Percentiles rank a stretch among this genome's conserved stretches.
Evolutionary conservation across 2,888 invertebrate genomes (phyloP).

Genomic region (Chirona hameri): DNA sequence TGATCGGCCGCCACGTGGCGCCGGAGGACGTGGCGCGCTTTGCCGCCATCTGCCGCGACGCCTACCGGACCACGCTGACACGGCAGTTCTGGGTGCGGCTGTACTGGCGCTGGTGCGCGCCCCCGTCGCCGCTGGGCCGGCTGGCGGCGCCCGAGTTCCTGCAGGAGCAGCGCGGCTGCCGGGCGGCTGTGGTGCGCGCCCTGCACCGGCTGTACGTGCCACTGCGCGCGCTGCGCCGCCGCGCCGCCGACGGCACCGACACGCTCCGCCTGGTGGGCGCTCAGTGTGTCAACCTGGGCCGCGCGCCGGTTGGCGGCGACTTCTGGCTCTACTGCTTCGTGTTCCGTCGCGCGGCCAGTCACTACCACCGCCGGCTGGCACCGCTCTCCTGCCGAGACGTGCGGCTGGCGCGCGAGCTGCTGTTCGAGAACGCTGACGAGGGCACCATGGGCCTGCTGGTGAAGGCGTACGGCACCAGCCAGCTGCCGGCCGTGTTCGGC

Average conservation of each 20-base stretch:
- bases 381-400: neutral
- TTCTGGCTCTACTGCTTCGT: neutral
- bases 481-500: slow-evolving; percentile 28
- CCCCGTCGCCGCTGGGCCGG: neutral
- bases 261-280: slow-evolving; percentile 13
- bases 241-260: neutral
- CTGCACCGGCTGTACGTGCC: slow-evolving; percentile 24
- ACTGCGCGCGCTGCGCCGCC: neutral
- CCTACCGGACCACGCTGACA: slow-evolving; percentile 12
- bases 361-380: neutral
- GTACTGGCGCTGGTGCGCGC: neutral
- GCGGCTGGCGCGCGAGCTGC: neutral
- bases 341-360: neutral
- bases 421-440: slow-evolving; percentile 22
- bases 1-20: slow-evolving; percentile 27
- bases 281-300: neutral
- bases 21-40: slow-evolving; percentile 8
- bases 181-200: slow-evolving; percentile 3
- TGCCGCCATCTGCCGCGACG: slow-evolving; percentile 23
- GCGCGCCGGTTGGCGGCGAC: neutral
- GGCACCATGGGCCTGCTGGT: neutral
- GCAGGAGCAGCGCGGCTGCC: slow-evolving; percentile 23
- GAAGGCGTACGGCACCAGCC: neutral
- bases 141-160: slow-evolving; percentile 7
- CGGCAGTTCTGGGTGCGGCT: neutral